A percentile compares a stretch with the other conserved stretches of the same genome.
These are phyloP conservation scores for Caradrina kadenii DNA, from an alignment of 2,888 invertebrate genomes.

Conservation along the genomic window DNA sequence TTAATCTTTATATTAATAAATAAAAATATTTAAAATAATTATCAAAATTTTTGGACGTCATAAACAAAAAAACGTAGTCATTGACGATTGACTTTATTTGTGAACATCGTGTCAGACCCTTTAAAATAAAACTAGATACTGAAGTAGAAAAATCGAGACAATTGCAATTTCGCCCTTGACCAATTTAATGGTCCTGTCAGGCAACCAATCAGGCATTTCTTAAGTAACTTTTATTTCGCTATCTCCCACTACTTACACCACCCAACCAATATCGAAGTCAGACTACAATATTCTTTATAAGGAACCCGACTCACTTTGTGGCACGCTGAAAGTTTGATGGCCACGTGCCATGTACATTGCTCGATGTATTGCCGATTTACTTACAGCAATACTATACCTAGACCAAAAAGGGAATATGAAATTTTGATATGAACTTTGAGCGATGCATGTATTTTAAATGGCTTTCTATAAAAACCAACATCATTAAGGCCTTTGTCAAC, in stretches of 20 bases:
- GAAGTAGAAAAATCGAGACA: too few relatives aligned
- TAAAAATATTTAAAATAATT: too few relatives aligned
- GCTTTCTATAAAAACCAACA: too few relatives aligned
- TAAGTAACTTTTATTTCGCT: neutral
- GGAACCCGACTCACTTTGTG: conserved; percentile 38
- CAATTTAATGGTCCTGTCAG: neutral
- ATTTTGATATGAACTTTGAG: conserved; percentile 2
- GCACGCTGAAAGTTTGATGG: conserved; percentile 64
- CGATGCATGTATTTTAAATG: conserved; percentile 10
- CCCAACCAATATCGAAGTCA: conserved; percentile 45
- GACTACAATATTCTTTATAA: conserved; percentile 54
- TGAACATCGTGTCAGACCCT: too few relatives aligned
- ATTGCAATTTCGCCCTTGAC: too few relatives aligned
- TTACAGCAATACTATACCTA: conserved; percentile 1
- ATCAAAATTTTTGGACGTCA: too few relatives aligned
- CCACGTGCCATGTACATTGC: conserved; percentile 56
- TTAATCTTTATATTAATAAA: too few relatives aligned
- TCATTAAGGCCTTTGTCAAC: too few relatives aligned
- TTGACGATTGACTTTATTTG: too few relatives aligned
- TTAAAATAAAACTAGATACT: too few relatives aligned
- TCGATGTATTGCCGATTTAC: conserved; percentile 46
- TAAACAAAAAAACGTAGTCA: too few relatives aligned
- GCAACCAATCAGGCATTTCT: neutral
- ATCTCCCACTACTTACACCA: conserved; percentile 20
- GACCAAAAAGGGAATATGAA: conserved; percentile 22